Evolutionary conservation across 2,888 invertebrate genomes (phyloP).

Genomic region (Empis stercorea): DNA sequence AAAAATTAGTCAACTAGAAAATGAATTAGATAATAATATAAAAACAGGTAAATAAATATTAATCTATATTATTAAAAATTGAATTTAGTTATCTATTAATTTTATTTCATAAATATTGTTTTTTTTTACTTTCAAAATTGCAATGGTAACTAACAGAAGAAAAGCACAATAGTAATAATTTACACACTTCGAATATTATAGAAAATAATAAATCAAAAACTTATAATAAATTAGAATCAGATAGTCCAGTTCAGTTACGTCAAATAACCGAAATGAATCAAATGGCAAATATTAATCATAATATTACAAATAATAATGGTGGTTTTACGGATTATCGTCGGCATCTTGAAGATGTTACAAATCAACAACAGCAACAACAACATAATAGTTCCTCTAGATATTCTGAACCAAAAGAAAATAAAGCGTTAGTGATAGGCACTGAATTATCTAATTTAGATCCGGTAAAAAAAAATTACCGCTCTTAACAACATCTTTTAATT

Average conservation of each 20-base stretch:
- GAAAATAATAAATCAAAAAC: constrained; percentile 23
- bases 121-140: background rate
- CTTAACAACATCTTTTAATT: background rate
- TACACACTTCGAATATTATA: constrained; percentile 12
- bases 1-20: constrained; percentile 35
- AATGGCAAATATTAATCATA: constrained; percentile 9
- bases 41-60: constrained; percentile 15
- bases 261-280: constrained; percentile 20
- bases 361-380: constrained; percentile 19
- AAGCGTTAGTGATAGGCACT: constrained; percentile 53
- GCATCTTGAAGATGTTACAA: constrained; percentile 27
- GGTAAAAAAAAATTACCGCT: constrained; percentile 36
- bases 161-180: constrained; percentile 10
- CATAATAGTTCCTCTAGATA: constrained; percentile 15
- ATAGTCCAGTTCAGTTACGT: constrained; percentile 28
- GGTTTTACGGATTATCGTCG: constrained; percentile 19
- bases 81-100: background rate
- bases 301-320: constrained; percentile 6
- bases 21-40: constrained; percentile 38
- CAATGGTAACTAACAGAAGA: constrained; percentile 9
- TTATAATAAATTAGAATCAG: constrained; percentile 29
- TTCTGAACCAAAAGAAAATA: constrained; percentile 36
- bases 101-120: background rate
- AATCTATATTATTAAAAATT: constrained; percentile 13
- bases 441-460: constrained; percentile 54